Conservation (phyloP, 1,140 invertebrate species). For the Cyrtorhinus lividipennis region DNA sequence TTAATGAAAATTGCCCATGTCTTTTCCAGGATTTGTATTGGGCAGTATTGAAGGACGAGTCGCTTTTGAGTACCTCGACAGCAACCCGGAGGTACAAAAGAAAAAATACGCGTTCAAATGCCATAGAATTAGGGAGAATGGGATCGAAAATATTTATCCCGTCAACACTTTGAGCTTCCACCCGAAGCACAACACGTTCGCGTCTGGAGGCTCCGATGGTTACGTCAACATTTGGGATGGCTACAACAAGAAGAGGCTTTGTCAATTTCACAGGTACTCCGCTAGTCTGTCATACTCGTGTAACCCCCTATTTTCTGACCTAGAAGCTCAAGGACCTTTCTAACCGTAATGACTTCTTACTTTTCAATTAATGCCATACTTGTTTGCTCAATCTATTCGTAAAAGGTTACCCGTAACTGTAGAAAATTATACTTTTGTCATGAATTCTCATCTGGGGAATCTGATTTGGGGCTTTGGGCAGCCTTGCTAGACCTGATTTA, state of each 20-base stretch:
- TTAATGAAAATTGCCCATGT: no score
- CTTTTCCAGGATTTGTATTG: slow-evolving; percentile 61
- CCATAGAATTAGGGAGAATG: slow-evolving; percentile 50
- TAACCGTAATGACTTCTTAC: neutral
- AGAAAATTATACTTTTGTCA: neutral
- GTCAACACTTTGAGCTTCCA: slow-evolving; percentile 5
- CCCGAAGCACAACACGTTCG: neutral
- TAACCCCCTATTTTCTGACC: no score
- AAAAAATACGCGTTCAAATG: slow-evolving; percentile 99
- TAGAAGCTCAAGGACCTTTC: no score
- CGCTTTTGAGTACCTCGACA: slow-evolving; percentile 72
- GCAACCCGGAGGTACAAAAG: slow-evolving; percentile 81
- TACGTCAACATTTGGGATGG: slow-evolving; percentile 10
- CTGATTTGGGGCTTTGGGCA: no score
- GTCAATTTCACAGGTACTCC: slow-evolving; percentile 1
- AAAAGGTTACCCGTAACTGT: neutral
- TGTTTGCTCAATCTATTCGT: neutral
- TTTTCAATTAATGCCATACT: neutral
- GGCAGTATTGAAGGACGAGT: slow-evolving; percentile 88
- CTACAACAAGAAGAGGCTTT: slow-evolving; percentile 10
- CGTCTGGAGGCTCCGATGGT: slow-evolving; percentile 8
- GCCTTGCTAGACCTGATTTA: no score
- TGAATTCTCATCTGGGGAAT: neutral
- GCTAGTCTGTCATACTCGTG: neutral
- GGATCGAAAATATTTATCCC: slow-evolving; percentile 8